phyloP scores from a whole-genome alignment of 2,113 vertebrate species.

The Centropus bengalensis region DNA sequence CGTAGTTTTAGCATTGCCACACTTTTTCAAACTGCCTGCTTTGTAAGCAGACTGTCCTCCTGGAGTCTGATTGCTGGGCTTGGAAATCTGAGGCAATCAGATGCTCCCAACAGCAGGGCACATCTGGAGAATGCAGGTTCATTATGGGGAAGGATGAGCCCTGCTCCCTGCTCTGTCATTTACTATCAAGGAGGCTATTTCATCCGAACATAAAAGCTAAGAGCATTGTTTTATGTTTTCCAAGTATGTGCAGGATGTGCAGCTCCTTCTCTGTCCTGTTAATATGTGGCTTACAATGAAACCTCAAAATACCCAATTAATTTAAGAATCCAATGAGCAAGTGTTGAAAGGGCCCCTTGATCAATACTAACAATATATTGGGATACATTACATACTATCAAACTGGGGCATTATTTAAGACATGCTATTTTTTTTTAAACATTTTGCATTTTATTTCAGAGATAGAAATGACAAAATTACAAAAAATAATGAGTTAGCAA shows the following conservation, averaged over 20 bases:
- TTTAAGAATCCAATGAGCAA: not conserved
- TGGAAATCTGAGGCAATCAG: conserved; percentile 8
- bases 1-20: not conserved
- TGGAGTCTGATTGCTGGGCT: not conserved
- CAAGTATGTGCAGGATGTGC: not conserved
- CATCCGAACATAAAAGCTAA: conserved; percentile 61
- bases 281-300: not conserved
- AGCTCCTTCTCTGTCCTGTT: conserved; percentile 23
- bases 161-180: conserved; percentile 35
- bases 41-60: not conserved
- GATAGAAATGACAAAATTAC: not conserved
- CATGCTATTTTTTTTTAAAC: not conserved
- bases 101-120: not conserved
- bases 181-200: conserved; percentile 45
- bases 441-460: not conserved
- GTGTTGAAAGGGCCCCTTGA: not conserved
- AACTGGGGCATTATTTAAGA: not conserved
- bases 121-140: conserved; percentile 47
- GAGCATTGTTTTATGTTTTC: conserved; percentile 55
- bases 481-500: not conserved
- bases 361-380: not conserved
- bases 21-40: not conserved
- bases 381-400: not conserved
- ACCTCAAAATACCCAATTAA: not conserved
- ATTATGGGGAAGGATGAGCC: not conserved